These are phyloP conservation scores for Myripristis murdjan DNA, from an alignment of 2,797 vertebrate species.

Conservation along the genomic window DNA sequence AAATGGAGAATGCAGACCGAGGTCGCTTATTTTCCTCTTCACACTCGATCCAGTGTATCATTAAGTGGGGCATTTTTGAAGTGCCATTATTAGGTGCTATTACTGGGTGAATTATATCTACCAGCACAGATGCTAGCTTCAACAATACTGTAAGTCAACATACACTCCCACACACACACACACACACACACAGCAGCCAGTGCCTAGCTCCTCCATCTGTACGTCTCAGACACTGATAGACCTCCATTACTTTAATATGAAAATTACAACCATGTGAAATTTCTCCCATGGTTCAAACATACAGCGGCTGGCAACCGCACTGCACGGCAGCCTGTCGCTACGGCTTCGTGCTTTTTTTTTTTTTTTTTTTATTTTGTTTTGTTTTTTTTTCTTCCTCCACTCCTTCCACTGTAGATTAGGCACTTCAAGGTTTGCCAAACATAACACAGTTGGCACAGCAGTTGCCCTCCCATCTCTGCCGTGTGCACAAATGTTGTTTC, in stretches of 20 bases:
- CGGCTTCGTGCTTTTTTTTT: conserved; percentile 42
- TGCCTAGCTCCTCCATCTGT: conserved; percentile 64
- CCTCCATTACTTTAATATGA: conserved; percentile 84
- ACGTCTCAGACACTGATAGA: conserved; percentile 77
- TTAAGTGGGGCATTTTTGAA: conserved; percentile 67
- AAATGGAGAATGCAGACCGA: conserved; percentile 48
- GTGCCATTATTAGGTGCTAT: conserved; percentile 73
- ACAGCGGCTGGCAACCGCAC: conserved; percentile 74
- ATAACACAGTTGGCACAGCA: conserved; percentile 82
- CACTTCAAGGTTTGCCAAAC: conserved; percentile 85
- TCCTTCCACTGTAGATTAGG: conserved; percentile 69
- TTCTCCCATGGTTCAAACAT: conserved; percentile 81
- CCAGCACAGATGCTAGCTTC: conserved; percentile 51
- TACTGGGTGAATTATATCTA: conserved; percentile 66
- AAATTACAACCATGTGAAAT: conserved; percentile 88
- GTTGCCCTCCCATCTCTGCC: conserved; percentile 65
- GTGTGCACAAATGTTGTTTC: conserved; percentile 73
- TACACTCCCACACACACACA: conserved; percentile 30
- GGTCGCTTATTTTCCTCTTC: conserved; percentile 61
- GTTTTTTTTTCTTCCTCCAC: conserved; percentile 17
- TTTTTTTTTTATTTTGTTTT: too few species aligned
- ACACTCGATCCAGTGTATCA: conserved; percentile 50
- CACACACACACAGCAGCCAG: conserved; percentile 49
- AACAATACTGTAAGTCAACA: conserved; percentile 44
- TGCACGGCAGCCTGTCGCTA: conserved; percentile 71